Base-by-base conservation (phyloP, 2,888 invertebrate species). In the Drosophila parthenogenetica region DNA sequence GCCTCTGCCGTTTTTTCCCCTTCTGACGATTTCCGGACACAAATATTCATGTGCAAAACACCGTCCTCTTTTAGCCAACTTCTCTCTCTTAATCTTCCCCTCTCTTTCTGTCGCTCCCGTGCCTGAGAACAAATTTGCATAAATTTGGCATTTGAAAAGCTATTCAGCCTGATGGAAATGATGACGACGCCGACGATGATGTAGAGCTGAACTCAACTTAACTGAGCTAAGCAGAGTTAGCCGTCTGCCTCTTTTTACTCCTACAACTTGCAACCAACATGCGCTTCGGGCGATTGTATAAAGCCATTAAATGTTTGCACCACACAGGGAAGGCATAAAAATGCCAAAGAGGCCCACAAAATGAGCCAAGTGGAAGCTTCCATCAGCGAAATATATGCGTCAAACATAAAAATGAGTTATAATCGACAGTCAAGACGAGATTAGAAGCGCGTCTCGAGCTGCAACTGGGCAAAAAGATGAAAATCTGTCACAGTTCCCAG, bases 111-210 rank as follows among this genome's bases (percentile, higher is more conserved):
- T 43, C 14, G 32, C 19, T 43, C 43, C 43, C 32, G 37, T 45
- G 43, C 53, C 70, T 67, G 67, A 55, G 60, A 57, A 51, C 65
- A 73, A 79, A 85, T 87, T 89, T 89, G 87, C 85, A 89, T 88
- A 89, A 89, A 87, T 87, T 89, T 83, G 73, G 79, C 80, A 87
- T 84, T 86, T 83, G 77, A 79, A 83, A 85, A 81, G 78, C 76
- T 77, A 81, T 84, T 81, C 85, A 81, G 69, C 72, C 85, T 84
- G 82, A 79, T 84, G 82, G 81, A 84, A 81, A 84, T 84, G 85
- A 82, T 82, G 81, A 79, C 74, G 71, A 76, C 62, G 75, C 17
- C 73, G 43, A 40, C 64, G 60, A 77, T 57, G 74, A 78, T 78
- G 75, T 75, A 72, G 75, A 78, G 66, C 66, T 73, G 63, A 68